Evolutionary conservation across 1,140 invertebrate species (phyloP).

Genomic region (Drosophila miranda): DNA sequence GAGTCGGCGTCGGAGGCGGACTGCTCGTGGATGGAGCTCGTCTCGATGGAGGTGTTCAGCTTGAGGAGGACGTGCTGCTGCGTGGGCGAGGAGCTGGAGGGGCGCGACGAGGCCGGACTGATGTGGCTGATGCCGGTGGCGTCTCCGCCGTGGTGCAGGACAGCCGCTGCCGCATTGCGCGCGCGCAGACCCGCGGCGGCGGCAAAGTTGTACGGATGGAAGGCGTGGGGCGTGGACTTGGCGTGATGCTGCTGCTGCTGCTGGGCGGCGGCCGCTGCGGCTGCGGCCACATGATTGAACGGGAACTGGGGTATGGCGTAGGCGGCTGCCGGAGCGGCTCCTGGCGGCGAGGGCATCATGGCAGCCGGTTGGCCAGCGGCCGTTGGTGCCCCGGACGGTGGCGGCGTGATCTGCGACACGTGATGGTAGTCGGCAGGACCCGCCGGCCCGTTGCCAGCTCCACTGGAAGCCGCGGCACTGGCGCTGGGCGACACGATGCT

Average conservation of each 20-base stretch:
- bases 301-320: constrained; percentile 83
- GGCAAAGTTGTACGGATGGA: constrained; percentile 80
- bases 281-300: constrained; percentile 83
- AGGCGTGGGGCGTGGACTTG: constrained; percentile 69
- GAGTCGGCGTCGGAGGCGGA: constrained; percentile 86
- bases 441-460: constrained; percentile 49
- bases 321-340: constrained; percentile 63
- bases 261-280: constrained; percentile 82
- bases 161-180: constrained; percentile 60
- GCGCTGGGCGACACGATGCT: not conserved
- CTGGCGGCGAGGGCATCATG: constrained; percentile 82
- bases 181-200: constrained; percentile 77
- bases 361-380: constrained; percentile 43
- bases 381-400: constrained; percentile 48
- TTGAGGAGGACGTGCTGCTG: constrained; percentile 83
- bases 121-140: constrained; percentile 64
- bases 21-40: constrained; percentile 86
- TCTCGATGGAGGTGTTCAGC: constrained; percentile 84
- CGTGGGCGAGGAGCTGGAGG: constrained; percentile 83
- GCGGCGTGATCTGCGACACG: constrained; percentile 27
- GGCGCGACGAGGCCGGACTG: constrained; percentile 84
- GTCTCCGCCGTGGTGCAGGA: constrained; percentile 45
- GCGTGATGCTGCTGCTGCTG: constrained; percentile 28
- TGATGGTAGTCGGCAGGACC: constrained; percentile 32
- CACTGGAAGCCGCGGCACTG: constrained; percentile 5